phyloP scores from a whole-genome alignment of 2,113 vertebrate species.

The Xiphophorus hellerii region DNA sequence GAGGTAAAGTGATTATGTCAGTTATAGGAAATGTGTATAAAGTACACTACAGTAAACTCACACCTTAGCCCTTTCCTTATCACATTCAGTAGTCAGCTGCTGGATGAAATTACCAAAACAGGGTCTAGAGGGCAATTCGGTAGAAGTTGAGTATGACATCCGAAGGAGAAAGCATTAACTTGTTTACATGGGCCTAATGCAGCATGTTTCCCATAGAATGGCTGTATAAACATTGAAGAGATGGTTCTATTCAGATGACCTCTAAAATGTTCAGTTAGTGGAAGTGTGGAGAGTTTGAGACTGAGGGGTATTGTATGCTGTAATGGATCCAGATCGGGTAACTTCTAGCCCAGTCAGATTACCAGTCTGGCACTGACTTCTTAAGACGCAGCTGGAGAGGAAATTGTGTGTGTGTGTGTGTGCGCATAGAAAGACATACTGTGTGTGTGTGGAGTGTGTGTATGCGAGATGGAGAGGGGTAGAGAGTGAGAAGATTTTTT shows the following conservation, averaged over 20 bases:
- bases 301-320: conserved; percentile 63
- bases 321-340: conserved; percentile 71
- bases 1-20: conserved; percentile 52
- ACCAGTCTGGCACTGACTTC: conserved; percentile 63
- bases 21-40: conserved; percentile 13
- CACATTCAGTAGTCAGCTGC: neutral
- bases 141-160: conserved; percentile 2
- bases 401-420: neutral
- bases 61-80: neutral
- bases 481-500: neutral
- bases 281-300: conserved; percentile 51
- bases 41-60: conserved; percentile 9
- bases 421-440: neutral
- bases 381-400: conserved; percentile 67
- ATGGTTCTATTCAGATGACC: conserved; percentile 49
- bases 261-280: conserved; percentile 49
- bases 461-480: neutral
- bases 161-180: conserved; percentile 22
- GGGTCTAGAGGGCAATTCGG: neutral
- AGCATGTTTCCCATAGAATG: neutral
- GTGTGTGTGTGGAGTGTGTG: conserved; percentile 1
- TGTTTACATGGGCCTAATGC: conserved; percentile 11
- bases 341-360: conserved; percentile 68
- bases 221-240: neutral
- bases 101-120: conserved; percentile 13